These are phyloP conservation scores for Chloromyia formosa DNA, from an alignment of 2,888 invertebrate species.

Conservation along the genomic window DNA sequence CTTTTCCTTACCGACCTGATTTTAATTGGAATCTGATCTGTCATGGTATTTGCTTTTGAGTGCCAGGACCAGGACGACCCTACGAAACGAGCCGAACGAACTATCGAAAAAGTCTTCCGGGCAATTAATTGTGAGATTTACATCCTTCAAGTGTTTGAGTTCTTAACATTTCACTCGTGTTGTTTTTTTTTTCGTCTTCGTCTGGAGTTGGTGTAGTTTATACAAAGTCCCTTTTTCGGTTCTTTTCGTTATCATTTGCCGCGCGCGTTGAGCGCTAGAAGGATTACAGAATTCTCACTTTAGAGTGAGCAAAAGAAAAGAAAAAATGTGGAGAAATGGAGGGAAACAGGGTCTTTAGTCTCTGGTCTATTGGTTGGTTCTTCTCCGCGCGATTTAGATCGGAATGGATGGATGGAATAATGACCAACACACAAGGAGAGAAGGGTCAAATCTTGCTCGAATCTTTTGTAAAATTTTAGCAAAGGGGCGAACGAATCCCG, in stretches of 20 bases:
- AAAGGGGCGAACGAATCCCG: no score
- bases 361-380: background rate
- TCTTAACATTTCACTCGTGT: background rate
- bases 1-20: background rate
- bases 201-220: background rate
- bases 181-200: background rate
- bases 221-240: background rate
- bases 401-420: background rate
- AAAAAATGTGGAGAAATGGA: background rate
- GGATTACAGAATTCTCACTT: slow-evolving; percentile 10
- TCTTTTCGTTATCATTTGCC: background rate
- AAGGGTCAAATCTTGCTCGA: background rate
- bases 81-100: no score
- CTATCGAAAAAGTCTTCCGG: slow-evolving; percentile 16
- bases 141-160: slow-evolving; percentile 34
- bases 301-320: no score
- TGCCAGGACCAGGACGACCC: slow-evolving; percentile 9
- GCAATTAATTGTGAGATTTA: slow-evolving; percentile 37
- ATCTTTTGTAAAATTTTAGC: no score
- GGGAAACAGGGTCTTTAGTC: background rate
- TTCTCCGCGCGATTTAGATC: background rate
- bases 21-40: slow-evolving; percentile 42
- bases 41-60: slow-evolving; percentile 19
- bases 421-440: background rate
- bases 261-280: background rate